phyloP scores from a whole-genome alignment of 2,797 vertebrate genomes.

The Leuciscus waleckii region DNA sequence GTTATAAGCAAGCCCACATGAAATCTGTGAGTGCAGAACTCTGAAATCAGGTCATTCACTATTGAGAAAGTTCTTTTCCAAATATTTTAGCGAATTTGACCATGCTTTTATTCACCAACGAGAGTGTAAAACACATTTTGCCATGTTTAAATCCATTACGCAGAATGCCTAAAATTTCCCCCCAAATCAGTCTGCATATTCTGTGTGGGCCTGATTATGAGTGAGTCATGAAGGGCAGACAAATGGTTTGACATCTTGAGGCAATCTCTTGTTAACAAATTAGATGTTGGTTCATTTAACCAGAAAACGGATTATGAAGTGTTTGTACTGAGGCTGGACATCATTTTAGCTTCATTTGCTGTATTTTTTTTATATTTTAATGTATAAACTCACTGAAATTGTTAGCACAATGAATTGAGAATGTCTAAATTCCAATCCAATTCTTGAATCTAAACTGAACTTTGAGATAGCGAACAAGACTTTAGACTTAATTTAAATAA shows the following conservation, averaged over 20 bases:
- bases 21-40: neutral
- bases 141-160: neutral
- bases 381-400: neutral
- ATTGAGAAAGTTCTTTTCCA: neutral
- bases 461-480: too few species aligned
- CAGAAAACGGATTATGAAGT: slow-evolving; percentile 6
- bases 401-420: neutral
- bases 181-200: slow-evolving; percentile 10
- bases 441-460: neutral
- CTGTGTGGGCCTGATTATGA: slow-evolving; percentile 2
- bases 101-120: neutral
- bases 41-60: neutral
- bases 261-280: slow-evolving; percentile 35
- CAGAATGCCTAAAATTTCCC: neutral
- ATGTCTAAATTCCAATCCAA: neutral
- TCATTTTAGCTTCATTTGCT: neutral
- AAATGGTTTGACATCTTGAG: slow-evolving; percentile 37
- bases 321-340: neutral
- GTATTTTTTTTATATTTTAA: neutral
- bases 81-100: neutral
- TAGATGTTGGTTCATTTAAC: slow-evolving; percentile 37
- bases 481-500: too few species aligned
- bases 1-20: slow-evolving; percentile 5
- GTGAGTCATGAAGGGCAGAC: slow-evolving; percentile 24
- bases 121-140: neutral